phyloP scores from a whole-genome alignment of 2,888 invertebrate species.

The Synergus itoensis region DNA sequence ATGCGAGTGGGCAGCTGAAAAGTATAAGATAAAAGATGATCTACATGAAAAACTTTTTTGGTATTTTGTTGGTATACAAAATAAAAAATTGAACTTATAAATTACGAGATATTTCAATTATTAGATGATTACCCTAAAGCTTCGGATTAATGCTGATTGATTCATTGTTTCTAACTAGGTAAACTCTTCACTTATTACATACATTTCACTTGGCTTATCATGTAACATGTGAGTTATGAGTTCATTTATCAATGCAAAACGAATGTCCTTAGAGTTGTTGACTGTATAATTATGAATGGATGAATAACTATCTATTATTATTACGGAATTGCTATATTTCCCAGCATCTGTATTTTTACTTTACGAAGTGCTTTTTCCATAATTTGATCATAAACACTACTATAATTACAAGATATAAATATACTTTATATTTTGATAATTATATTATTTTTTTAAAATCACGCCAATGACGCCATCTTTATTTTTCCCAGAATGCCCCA shows the following conservation, averaged over 20 bases:
- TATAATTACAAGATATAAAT: no score
- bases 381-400: background rate
- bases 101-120: background rate
- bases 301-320: conserved; percentile 9
- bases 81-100: background rate
- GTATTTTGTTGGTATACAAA: background rate
- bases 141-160: no score
- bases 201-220: background rate
- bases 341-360: background rate
- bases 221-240: background rate
- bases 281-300: background rate
- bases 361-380: background rate
- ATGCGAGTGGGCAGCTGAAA: conserved; percentile 72
- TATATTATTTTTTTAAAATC: no score
- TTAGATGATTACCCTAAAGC: background rate
- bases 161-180: no score
- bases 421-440: no score
- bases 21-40: background rate
- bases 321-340: background rate
- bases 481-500: no score
- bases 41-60: background rate
- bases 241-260: conserved; percentile 16
- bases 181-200: background rate
- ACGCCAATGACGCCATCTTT: no score
- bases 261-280: conserved; percentile 6